These are phyloP conservation scores for Parauchenoglanis ngamensis DNA, from an alignment of 2,797 vertebrate species.

Conservation along the genomic window DNA sequence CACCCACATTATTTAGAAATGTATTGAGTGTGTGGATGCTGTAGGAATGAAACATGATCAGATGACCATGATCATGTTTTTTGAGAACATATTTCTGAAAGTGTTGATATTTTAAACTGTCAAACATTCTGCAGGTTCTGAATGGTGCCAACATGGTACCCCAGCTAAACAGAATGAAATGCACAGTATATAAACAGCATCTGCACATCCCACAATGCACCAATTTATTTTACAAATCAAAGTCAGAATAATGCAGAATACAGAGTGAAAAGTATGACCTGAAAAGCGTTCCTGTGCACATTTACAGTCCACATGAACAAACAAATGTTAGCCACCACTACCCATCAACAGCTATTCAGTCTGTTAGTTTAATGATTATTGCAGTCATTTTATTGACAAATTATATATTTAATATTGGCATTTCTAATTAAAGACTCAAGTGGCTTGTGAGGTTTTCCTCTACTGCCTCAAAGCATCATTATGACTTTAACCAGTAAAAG, in stretches of 20 bases:
- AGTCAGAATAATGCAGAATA: background rate
- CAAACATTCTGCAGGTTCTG: background rate
- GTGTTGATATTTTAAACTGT: background rate
- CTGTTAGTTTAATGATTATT: background rate
- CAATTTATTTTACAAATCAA: background rate
- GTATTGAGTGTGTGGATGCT: background rate
- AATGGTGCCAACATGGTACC: background rate
- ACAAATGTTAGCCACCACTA: background rate
- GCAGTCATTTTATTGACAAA: background rate
- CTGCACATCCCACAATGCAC: background rate
- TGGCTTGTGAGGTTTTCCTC: too few species aligned
- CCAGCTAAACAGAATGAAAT: background rate
- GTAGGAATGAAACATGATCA: background rate
- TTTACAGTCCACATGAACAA: background rate
- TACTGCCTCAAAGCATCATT: background rate
- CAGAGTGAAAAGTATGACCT: background rate
- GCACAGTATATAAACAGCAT: background rate
- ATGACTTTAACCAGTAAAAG: background rate
- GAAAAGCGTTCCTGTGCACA: background rate
- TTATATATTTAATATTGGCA: background rate
- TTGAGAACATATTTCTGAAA: background rate
- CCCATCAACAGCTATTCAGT: background rate
- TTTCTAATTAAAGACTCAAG: background rate
- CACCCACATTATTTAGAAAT: background rate
- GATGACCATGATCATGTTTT: background rate